Conservation (phyloP, 2,888 invertebrate genomes). For the Drosophila paucipuncta region DNA sequence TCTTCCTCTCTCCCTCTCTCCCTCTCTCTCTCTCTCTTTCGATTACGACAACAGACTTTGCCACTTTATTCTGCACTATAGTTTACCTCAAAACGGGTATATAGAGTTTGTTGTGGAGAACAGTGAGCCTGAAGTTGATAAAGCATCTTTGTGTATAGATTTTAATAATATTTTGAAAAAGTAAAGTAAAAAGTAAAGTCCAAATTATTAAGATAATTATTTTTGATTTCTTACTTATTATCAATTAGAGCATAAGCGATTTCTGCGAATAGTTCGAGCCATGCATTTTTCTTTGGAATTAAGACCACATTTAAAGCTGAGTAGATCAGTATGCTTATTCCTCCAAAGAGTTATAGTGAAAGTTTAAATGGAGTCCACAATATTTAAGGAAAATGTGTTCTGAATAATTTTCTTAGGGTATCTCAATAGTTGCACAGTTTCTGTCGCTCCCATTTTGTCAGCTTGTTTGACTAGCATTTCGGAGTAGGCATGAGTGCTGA, state of each 20-base stretch:
- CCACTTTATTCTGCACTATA: conserved; percentile 50
- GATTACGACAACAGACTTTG: conserved; percentile 52
- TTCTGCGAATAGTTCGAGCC: neutral
- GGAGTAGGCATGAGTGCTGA: conserved; percentile 46
- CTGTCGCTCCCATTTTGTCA: neutral
- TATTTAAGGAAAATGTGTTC: neutral
- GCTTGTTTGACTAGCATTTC: conserved; percentile 8
- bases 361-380: neutral
- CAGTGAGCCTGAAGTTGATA: neutral
- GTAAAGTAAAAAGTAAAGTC: neutral
- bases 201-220: neutral
- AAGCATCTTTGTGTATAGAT: neutral
- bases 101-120: neutral
- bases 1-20: neutral
- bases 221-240: neutral
- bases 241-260: neutral
- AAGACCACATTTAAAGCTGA: neutral
- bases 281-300: neutral
- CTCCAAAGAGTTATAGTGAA: neutral
- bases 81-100: neutral
- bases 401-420: conserved; percentile 19
- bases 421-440: conserved; percentile 1
- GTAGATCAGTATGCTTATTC: neutral
- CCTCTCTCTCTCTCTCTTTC: neutral
- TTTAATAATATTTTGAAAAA: neutral